Conservation (phyloP, 2,797 vertebrate species). For the Poecilia velifera region DNA sequence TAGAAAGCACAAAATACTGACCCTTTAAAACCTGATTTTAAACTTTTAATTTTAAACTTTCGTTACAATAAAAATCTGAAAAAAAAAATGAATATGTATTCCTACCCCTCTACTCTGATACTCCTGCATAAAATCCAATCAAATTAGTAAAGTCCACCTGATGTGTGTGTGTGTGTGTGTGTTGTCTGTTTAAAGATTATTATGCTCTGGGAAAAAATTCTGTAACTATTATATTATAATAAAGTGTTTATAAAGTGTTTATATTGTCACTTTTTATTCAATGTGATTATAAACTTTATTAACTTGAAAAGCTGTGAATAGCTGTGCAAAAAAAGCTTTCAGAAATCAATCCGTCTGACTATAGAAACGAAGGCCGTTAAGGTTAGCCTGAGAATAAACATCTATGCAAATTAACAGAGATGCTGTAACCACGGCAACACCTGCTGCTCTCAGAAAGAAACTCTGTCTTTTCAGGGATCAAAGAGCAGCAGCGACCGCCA, state of each 20-base stretch:
- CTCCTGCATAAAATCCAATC: too few relatives aligned
- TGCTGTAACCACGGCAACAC: conserved; percentile 55
- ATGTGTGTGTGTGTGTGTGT: too few relatives aligned
- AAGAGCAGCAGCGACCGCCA: conserved; percentile 12
- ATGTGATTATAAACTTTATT: neutral
- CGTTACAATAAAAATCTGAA: neutral
- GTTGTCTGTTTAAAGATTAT: too few relatives aligned
- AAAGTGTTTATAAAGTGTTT: neutral
- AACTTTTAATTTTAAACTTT: neutral
- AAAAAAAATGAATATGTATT: neutral
- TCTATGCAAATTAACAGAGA: conserved; percentile 4
- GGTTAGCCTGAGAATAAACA: neutral
- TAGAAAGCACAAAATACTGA: too few relatives aligned
- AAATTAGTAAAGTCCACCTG: too few relatives aligned
- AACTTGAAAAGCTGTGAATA: neutral
- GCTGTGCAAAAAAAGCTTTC: neutral
- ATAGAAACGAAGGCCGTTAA: neutral
- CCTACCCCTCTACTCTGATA: neutral
- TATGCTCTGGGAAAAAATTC: neutral
- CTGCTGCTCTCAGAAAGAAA: neutral
- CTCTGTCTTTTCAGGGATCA: conserved; percentile 30
- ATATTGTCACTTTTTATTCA: neutral
- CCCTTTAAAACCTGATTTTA: neutral
- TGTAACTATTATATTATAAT: neutral
- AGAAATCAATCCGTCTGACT: neutral